These are phyloP conservation scores for Epinephelus coioides DNA, from an alignment of 2,797 vertebrate genomes.

Conservation along the genomic window DNA sequence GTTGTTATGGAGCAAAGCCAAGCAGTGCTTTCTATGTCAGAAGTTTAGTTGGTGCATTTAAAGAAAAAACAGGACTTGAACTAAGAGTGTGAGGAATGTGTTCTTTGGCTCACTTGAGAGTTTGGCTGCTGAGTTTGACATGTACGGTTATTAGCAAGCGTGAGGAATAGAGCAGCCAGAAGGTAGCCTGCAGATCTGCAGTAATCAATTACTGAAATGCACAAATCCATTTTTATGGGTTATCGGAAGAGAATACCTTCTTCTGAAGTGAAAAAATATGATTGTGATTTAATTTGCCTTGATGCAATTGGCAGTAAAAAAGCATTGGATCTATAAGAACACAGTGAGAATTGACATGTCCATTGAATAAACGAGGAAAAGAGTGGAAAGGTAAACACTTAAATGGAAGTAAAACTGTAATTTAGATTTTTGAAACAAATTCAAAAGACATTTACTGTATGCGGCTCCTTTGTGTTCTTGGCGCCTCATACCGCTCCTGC, in stretches of 20 bases:
- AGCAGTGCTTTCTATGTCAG: conserved; percentile 27
- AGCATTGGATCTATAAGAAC: conserved; percentile 29
- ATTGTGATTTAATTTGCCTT: conserved; percentile 51
- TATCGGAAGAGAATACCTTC: conserved; percentile 39
- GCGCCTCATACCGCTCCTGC: conserved; percentile 20
- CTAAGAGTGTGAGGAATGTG: conserved; percentile 5
- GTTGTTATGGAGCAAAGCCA: conserved; percentile 36
- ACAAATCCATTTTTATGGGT: conserved; percentile 51
- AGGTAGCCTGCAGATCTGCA: conserved; percentile 39
- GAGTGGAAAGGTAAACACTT: conserved; percentile 37
- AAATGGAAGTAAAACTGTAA: conserved; percentile 32
- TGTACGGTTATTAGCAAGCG: conserved; percentile 31
- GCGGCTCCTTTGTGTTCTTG: conserved; percentile 4
- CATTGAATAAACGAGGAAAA: conserved; percentile 16
- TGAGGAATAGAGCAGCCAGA: conserved; percentile 26
- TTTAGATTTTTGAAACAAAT: conserved; percentile 33
- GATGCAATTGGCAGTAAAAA: conserved; percentile 48
- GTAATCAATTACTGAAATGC: conserved; percentile 56
- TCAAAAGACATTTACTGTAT: conserved; percentile 17
- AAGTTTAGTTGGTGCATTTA: conserved; percentile 31
- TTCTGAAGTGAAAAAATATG: conserved; percentile 23
- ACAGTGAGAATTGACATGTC: background rate
- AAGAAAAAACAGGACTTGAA: background rate
- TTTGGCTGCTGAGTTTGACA: conserved; percentile 31
- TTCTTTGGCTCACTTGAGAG: conserved; percentile 35